Conservation (phyloP, 2,888 invertebrate genomes). For the Lacanobia oleracea region DNA sequence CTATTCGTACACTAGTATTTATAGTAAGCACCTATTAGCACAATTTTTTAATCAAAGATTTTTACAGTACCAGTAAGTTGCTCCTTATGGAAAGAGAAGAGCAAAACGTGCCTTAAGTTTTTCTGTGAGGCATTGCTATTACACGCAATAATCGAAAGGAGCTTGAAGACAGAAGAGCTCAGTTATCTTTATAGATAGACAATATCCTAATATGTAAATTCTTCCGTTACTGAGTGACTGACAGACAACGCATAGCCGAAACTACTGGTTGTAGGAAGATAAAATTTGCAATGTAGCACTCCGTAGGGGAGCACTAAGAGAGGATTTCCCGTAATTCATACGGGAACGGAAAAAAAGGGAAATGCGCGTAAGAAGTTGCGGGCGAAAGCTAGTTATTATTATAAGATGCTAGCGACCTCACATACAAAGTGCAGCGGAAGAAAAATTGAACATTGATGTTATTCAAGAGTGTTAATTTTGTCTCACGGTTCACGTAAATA, state of each 20-base stretch:
- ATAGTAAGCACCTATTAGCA: neutral
- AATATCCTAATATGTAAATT: too few species aligned
- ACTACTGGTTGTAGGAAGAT: too few species aligned
- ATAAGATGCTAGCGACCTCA: neutral
- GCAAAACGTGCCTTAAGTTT: slow-evolving; percentile 4
- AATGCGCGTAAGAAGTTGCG: too few species aligned
- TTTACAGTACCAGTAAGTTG: neutral
- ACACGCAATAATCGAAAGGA: too few species aligned
- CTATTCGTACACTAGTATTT: neutral
- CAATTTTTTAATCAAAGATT: neutral
- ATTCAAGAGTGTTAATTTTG: too few species aligned
- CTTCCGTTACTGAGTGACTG: too few species aligned
- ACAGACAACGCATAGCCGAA: too few species aligned
- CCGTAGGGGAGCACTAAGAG: too few species aligned
- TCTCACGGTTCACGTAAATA: neutral
- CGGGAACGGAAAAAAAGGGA: too few species aligned
- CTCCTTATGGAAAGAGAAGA: slow-evolving; percentile 26
- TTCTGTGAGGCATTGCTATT: slow-evolving; percentile 17
- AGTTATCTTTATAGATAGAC: neutral
- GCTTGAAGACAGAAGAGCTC: neutral
- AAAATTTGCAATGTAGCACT: too few species aligned
- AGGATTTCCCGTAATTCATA: too few species aligned
- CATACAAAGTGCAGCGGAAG: neutral
- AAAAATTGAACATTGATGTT: neutral
- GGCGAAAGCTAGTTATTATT: too few species aligned